Conservation (phyloP, 1,140 invertebrate genomes). For the Temnothorax longispinosus region DNA sequence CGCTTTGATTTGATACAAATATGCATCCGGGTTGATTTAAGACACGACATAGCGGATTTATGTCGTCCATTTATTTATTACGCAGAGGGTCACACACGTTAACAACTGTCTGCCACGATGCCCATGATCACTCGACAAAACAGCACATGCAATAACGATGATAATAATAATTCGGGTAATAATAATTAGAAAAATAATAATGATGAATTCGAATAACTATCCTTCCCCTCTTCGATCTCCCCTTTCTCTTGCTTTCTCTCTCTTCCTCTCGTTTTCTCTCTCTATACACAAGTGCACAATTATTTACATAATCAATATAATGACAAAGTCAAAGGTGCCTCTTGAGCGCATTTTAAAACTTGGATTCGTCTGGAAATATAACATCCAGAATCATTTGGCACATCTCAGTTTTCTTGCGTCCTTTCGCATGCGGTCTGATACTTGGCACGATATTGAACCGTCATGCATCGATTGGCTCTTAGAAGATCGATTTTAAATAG, state of each 20-base stretch:
- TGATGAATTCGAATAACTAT: conserved; percentile 57
- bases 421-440: conserved; percentile 45
- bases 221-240: conserved; percentile 28
- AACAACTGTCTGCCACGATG: neutral
- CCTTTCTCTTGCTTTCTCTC: conserved; percentile 75
- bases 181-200: conserved; percentile 57
- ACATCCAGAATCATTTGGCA: conserved; percentile 73
- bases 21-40: neutral
- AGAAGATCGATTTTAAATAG: conserved; percentile 41
- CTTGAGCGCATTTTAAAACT: conserved; percentile 77
- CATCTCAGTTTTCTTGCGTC: conserved; percentile 72
- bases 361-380: conserved; percentile 39
- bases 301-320: conserved; percentile 85
- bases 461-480: conserved; percentile 46
- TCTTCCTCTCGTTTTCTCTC: conserved; percentile 73
- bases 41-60: neutral
- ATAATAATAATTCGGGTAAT: conserved; percentile 56
- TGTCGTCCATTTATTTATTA: neutral
- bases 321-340: conserved; percentile 79
- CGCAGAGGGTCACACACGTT: neutral
- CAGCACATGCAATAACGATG: conserved; percentile 48
- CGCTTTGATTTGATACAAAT: conserved; percentile 40
- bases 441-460: conserved; percentile 66
- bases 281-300: conserved; percentile 84
- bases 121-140: conserved; percentile 44